A percentile compares a stretch with the other conserved stretches of the same genome.
Conservation (phyloP, 1,140 invertebrate genomes). For the Brachionus angularis region DNA sequence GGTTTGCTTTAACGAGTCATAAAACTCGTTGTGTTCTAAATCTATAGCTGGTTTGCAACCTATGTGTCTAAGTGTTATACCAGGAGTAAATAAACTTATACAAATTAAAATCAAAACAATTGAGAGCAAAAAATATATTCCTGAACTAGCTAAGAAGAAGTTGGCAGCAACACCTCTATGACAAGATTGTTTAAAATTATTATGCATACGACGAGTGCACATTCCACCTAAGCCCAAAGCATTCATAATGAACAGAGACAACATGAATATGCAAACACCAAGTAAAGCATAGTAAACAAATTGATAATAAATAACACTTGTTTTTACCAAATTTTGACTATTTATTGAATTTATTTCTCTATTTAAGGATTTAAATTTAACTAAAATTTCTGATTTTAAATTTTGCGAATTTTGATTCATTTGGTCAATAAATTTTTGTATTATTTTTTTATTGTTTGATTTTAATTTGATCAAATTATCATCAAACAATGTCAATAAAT, state of each 20-base stretch:
- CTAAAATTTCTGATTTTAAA: too few relatives aligned
- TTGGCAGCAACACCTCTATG: slow-evolving; percentile 32
- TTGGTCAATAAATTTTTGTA: too few relatives aligned
- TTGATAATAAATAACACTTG: background rate
- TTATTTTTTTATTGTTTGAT: background rate
- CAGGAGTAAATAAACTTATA: background rate
- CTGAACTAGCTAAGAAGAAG: slow-evolving; percentile 2
- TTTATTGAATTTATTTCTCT: slow-evolving; percentile 21
- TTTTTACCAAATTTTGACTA: background rate
- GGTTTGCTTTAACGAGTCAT: too few relatives aligned
- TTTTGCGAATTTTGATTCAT: too few relatives aligned
- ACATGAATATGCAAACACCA: background rate
- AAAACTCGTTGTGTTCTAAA: background rate
- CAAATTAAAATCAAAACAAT: slow-evolving; percentile 20
- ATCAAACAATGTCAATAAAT: background rate
- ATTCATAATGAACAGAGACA: slow-evolving; percentile 15
- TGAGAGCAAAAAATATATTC: slow-evolving; percentile 20
- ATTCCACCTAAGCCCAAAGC: slow-evolving; percentile 23
- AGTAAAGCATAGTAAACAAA: slow-evolving; percentile 13
- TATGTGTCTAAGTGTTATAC: background rate
- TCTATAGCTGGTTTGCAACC: slow-evolving; percentile 4
- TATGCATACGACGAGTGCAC: slow-evolving; percentile 26
- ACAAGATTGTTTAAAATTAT: slow-evolving; percentile 30
- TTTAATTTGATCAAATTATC: background rate
- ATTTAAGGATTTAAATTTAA: too few relatives aligned